These are phyloP conservation scores for Conger conger DNA, from an alignment of 2,113 vertebrate species.

Conservation along the genomic window DNA sequence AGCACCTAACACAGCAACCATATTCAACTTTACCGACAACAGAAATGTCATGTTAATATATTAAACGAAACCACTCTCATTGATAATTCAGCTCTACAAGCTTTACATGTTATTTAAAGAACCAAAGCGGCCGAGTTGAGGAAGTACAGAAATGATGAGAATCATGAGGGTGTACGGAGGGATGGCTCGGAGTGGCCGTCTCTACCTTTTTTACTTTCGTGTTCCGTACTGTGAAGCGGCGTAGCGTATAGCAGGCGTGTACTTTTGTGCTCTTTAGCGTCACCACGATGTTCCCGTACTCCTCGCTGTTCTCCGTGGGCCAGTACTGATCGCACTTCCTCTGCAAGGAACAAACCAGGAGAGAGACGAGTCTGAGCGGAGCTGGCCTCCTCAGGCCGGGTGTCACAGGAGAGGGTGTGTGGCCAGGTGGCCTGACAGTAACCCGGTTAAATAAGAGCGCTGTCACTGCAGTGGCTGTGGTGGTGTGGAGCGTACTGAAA, in stretches of 20 bases:
- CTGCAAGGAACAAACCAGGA: slow-evolving; percentile 57
- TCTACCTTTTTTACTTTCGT: slow-evolving; percentile 87
- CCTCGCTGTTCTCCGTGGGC: slow-evolving; percentile 89
- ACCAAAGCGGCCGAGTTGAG: too few relatives aligned
- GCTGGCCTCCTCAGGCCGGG: background rate
- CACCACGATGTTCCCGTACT: slow-evolving; percentile 88
- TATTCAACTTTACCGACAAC: background rate
- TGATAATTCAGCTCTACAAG: background rate
- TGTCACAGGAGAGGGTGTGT: background rate
- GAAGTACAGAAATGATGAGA: too few relatives aligned
- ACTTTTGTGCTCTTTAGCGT: slow-evolving; percentile 86
- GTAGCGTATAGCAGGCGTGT: slow-evolving; percentile 86
- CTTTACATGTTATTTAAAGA: too few relatives aligned
- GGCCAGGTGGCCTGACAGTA: too few relatives aligned
- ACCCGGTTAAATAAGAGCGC: background rate
- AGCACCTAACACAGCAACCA: background rate
- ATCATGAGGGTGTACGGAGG: too few relatives aligned
- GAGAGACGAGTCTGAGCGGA: background rate
- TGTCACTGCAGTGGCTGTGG: background rate
- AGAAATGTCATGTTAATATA: background rate
- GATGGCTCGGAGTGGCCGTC: background rate
- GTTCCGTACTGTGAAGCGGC: slow-evolving; percentile 83
- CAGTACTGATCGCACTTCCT: slow-evolving; percentile 96
- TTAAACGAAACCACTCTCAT: background rate
- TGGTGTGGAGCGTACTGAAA: background rate